These are phyloP conservation scores for Prosopocoilus inquinatus DNA, from an alignment of 2,888 invertebrate genomes.

Conservation along the genomic window DNA sequence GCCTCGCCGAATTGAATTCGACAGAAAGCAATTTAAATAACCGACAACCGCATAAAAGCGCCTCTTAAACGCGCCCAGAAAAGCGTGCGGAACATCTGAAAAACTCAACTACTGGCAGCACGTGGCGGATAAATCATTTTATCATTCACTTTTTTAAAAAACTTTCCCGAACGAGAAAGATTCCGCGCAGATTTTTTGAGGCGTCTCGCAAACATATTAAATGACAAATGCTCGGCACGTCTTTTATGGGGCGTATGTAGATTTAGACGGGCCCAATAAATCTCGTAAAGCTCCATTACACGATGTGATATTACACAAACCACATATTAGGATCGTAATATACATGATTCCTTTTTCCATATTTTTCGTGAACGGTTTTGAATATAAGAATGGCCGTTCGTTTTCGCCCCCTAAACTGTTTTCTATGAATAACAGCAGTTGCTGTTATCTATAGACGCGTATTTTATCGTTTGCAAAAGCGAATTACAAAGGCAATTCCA, in stretches of 20 bases:
- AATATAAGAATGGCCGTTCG: neutral
- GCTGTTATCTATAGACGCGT: no score
- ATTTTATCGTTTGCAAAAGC: no score
- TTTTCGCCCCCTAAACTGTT: no score
- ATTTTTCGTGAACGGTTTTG: neutral
- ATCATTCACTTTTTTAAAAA: constrained; percentile 9
- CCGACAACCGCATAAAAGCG: no score
- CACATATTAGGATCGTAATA: constrained; percentile 17
- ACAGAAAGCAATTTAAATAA: no score
- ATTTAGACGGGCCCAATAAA: constrained; percentile 19
- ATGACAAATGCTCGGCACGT: constrained; percentile 18
- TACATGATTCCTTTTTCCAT: constrained; percentile 6
- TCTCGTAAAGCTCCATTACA: constrained; percentile 22
- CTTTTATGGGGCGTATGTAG: constrained; percentile 19
- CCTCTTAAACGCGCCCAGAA: no score
- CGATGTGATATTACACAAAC: constrained; percentile 21
- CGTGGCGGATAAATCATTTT: constrained; percentile 13
- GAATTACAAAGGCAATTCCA: no score
- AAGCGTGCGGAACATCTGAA: neutral
- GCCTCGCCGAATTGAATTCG: no score
- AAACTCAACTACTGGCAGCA: constrained; percentile 7
- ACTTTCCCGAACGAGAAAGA: constrained; percentile 1
- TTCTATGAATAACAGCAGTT: no score
- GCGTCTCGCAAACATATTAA: constrained; percentile 8
- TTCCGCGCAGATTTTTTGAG: constrained; percentile 4